Evolutionary conservation across 35 echinoderm and acorn worm genomes (phyloP).

Genomic region (Ophioderma brevispina): DNA sequence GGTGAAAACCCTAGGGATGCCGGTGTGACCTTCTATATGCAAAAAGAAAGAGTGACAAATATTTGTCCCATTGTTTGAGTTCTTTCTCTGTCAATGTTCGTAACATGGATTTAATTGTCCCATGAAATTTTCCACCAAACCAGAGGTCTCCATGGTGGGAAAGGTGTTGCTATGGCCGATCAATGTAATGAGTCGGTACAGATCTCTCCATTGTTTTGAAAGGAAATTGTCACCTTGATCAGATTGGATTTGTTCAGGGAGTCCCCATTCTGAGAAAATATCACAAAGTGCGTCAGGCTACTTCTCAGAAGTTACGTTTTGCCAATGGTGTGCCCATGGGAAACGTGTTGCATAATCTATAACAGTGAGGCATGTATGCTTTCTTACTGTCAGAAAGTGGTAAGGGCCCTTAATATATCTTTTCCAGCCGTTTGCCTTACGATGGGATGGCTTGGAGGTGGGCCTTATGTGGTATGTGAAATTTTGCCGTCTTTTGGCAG

Average conservation of each 20-base stretch:
- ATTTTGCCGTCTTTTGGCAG: background rate
- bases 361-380: background rate
- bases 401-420: background rate
- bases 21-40: constrained; percentile 1
- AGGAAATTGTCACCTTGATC: background rate
- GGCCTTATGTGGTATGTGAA: background rate
- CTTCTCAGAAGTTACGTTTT: background rate
- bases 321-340: background rate
- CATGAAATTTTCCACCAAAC: constrained; percentile 5
- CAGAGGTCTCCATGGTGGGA: background rate
- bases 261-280: background rate
- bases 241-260: background rate
- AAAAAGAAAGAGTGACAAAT: constrained; percentile 10
- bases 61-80: constrained; percentile 20
- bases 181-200: background rate
- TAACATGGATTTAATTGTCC: constrained; percentile 19
- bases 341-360: background rate
- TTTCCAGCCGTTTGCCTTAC: background rate
- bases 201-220: background rate
- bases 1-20: constrained; percentile 17
- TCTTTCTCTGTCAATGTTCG: background rate
- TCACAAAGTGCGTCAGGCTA: background rate
- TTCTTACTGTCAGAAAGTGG: background rate
- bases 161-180: background rate
- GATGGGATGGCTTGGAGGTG: background rate